Evolutionary conservation across 2,888 invertebrate genomes (phyloP).

Genomic region (Leptothorax acervorum): DNA sequence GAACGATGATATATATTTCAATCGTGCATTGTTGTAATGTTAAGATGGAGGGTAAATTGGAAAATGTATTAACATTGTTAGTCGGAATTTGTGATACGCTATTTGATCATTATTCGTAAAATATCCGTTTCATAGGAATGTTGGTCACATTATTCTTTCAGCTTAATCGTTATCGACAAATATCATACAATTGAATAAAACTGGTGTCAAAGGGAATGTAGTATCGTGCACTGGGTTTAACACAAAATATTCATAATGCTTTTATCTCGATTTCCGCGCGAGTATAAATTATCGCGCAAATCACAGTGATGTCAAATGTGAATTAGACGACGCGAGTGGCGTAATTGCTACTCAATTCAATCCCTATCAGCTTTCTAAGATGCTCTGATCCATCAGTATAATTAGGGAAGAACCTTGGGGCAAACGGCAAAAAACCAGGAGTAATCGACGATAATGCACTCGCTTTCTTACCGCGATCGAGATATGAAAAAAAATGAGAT

Average conservation of each 20-base stretch:
- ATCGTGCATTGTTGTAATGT: not conserved
- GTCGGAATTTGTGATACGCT: not conserved
- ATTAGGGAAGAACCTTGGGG: conserved; percentile 11
- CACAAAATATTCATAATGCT: not conserved
- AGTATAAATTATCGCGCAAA: conserved; percentile 16
- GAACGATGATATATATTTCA: not conserved
- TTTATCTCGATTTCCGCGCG: not conserved
- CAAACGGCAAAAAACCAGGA: conserved; percentile 22
- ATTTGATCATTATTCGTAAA: conserved; percentile 6
- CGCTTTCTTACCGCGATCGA: conserved; percentile 7
- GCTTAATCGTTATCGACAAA: conserved; percentile 11
- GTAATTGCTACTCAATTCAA: conserved; percentile 25
- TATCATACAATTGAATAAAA: conserved; percentile 13
- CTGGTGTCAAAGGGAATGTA: not conserved
- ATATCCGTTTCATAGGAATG: not conserved
- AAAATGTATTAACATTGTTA: not conserved
- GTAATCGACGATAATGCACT: conserved; percentile 60
- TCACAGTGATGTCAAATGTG: not conserved
- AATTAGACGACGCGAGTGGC: conserved; percentile 27
- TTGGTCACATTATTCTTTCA: conserved; percentile 2
- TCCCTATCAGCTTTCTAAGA: conserved; percentile 51
- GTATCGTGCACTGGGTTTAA: not conserved
- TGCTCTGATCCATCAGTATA: conserved; percentile 51
- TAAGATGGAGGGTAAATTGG: not conserved
- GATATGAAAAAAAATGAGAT: conserved; percentile 29